Conservation (phyloP, 2,888 invertebrate species). For the Pegoplata infirma region DNA sequence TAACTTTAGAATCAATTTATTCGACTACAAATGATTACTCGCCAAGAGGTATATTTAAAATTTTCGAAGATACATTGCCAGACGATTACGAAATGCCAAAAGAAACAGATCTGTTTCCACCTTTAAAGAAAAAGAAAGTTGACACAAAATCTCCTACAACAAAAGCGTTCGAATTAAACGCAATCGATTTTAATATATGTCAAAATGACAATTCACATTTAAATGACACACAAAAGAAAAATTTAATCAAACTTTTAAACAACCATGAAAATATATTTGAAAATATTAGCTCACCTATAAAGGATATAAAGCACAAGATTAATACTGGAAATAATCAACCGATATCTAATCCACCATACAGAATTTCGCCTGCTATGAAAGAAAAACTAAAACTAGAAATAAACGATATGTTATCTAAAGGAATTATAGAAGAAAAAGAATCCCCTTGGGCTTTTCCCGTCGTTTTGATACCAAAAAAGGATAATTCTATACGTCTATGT, state of each 20-base stretch:
- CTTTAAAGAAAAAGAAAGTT: too few relatives aligned
- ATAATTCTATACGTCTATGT: conserved; percentile 68
- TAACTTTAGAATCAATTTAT: background rate
- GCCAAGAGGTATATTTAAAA: conserved; percentile 1
- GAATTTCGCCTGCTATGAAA: too few relatives aligned
- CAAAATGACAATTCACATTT: too few relatives aligned
- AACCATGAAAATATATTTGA: too few relatives aligned
- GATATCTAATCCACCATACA: too few relatives aligned
- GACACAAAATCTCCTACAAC: background rate
- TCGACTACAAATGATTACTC: background rate
- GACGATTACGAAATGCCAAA: background rate
- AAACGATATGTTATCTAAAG: conserved; percentile 21
- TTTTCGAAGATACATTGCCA: background rate
- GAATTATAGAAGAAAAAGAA: conserved; percentile 59
- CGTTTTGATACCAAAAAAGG: conserved; percentile 71
- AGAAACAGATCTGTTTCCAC: too few relatives aligned
- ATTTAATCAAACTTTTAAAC: background rate
- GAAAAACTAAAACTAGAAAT: too few relatives aligned
- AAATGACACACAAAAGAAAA: background rate
- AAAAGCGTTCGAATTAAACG: background rate
- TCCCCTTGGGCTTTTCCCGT: conserved; percentile 64
- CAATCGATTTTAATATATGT: too few relatives aligned
- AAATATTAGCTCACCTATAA: too few relatives aligned
- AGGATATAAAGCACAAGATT: too few relatives aligned
- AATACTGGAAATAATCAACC: too few relatives aligned